These are phyloP conservation scores for Thereva unica DNA, from an alignment of 2,888 invertebrate genomes.

Conservation along the genomic window DNA sequence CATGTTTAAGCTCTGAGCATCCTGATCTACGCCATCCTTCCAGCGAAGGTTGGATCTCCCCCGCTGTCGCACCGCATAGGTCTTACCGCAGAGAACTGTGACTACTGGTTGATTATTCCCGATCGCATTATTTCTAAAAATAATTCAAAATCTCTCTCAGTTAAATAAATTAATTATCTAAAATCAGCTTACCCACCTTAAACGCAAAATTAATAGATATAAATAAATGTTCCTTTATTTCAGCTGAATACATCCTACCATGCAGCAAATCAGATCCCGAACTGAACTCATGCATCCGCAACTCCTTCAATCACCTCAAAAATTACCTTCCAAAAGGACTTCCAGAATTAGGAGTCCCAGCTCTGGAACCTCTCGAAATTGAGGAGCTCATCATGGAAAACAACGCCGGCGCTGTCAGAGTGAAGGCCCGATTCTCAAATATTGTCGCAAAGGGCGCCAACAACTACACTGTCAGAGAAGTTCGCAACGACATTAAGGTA, in stretches of 20 bases:
- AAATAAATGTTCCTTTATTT: conserved; percentile 47
- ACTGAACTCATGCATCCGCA: conserved; percentile 68
- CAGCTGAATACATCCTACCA: conserved; percentile 74
- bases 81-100: no score
- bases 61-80: no score
- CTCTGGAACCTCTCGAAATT: conserved; percentile 74
- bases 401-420: conserved; percentile 73
- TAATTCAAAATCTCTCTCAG: no score
- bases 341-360: conserved; percentile 71
- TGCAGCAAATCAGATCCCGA: conserved; percentile 71
- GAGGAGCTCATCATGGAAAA: conserved; percentile 77
- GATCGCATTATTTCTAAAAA: no score
- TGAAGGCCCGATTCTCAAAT: conserved; percentile 73
- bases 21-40: no score
- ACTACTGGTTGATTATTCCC: no score
- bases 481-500: conserved; percentile 61
- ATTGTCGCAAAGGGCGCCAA: conserved; percentile 77
- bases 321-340: conserved; percentile 73
- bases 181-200: no score
- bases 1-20: no score
- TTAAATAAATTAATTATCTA: no score
- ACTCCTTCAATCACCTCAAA: conserved; percentile 72
- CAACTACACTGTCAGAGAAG: conserved; percentile 72
- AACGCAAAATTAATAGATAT: no score
- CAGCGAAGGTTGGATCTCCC: no score